Evolutionary conservation across 2,888 invertebrate genomes (phyloP).

Genomic region (Parnassius orleans): DNA sequence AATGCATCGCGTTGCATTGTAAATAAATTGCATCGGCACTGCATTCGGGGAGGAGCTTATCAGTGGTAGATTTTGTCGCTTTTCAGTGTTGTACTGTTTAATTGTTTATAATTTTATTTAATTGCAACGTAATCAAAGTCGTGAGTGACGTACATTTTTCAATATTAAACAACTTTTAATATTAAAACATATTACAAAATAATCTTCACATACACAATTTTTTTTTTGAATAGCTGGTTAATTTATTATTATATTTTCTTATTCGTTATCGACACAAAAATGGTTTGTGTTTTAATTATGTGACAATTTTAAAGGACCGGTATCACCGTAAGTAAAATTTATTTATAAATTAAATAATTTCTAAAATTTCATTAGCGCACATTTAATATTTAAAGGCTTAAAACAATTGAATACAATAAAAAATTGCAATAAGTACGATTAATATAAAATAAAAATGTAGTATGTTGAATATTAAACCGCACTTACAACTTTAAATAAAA

Average conservation of each 20-base stretch:
- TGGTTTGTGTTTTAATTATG: constrained; percentile 9
- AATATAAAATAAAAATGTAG: too few relatives aligned
- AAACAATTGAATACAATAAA: too few relatives aligned
- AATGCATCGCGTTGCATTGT: constrained; percentile 68
- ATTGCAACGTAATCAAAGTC: constrained; percentile 38
- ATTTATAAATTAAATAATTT: too few relatives aligned
- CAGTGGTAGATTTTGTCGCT: constrained; percentile 71
- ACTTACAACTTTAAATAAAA: too few relatives aligned
- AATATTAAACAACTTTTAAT: constrained; percentile 28
- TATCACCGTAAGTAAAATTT: constrained; percentile 23
- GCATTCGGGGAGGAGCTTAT: constrained; percentile 68
- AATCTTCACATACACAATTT: not conserved
- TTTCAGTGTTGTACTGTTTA: constrained; percentile 60
- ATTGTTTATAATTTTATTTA: constrained; percentile 40
- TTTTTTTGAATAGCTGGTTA: too few relatives aligned
- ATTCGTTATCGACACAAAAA: not conserved
- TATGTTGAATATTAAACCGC: too few relatives aligned
- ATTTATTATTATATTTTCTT: too few relatives aligned
- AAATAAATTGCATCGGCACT: constrained; percentile 76
- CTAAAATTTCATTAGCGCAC: too few relatives aligned
- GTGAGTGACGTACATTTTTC: constrained; percentile 46
- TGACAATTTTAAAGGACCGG: constrained; percentile 11
- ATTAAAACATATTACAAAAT: not conserved
- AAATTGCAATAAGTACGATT: too few relatives aligned
- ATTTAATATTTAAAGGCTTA: too few relatives aligned